Conservation (phyloP, 2,113 vertebrate genomes). For the Dipodomys stephensi region DNA sequence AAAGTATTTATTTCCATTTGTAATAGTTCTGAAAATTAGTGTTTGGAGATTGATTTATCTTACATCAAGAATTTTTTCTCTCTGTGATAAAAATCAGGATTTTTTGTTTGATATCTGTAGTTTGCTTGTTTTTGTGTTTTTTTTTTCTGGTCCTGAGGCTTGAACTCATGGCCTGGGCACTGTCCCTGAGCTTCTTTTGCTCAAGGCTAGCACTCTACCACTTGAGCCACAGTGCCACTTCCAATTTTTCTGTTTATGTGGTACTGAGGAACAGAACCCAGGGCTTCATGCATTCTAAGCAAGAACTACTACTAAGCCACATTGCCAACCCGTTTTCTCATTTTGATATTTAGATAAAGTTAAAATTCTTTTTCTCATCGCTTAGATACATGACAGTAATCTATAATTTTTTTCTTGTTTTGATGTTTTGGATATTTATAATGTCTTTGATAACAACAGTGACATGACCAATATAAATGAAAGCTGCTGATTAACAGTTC, state of each 20-base stretch:
- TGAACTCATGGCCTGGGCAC: too few species aligned
- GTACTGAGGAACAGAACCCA: too few species aligned
- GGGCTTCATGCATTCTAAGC: too few species aligned
- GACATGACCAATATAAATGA: constrained; percentile 38
- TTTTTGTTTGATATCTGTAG: background rate
- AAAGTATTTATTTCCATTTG: constrained; percentile 40
- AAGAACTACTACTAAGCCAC: too few species aligned
- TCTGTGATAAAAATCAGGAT: constrained; percentile 43
- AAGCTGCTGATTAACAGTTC: background rate
- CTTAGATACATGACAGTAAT: constrained; percentile 33
- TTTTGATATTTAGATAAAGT: constrained; percentile 18
- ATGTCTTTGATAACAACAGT: constrained; percentile 21
- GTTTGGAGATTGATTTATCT: constrained; percentile 46
- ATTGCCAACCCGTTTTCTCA: background rate
- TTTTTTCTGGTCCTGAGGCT: too few species aligned
- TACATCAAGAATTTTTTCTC: constrained; percentile 30
- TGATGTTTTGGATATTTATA: constrained; percentile 53
- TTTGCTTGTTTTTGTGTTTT: background rate
- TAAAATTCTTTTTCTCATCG: constrained; percentile 54
- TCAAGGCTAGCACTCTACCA: too few species aligned
- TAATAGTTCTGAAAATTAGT: constrained; percentile 42
- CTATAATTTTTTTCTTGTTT: constrained; percentile 43
- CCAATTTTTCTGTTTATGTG: too few species aligned
- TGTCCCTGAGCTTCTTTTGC: too few species aligned
- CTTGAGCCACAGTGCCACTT: too few species aligned